Evolutionary conservation across 2,797 vertebrate species (phyloP), one percentile per base, ranked within the genome.

Genomic region (Spondyliosoma cantharus): DNA sequence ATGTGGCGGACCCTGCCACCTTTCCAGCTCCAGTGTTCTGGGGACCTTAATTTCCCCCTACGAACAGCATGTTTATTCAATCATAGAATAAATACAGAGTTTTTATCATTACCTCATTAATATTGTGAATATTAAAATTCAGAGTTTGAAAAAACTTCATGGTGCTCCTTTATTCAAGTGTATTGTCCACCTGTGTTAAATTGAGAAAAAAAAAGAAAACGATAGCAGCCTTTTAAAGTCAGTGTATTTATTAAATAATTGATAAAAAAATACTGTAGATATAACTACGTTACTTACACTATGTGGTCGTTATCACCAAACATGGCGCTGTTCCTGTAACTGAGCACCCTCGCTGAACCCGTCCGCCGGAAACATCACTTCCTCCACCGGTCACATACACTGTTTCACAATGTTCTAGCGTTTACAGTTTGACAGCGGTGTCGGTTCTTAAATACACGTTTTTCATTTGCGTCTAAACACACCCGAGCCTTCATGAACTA

Each of bases 361-460:
- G 15, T 20, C 50, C n/a, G 0, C 0, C 3, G 25, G 14, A 66
- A 29, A 71, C 82, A 15, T 83, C 76, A 61, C 19, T 37, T 77
- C 54, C 67, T 2, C 27, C 13, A 0, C 13, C 49, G 19, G 49
- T 45, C 5, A 50, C 8, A 12, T 43, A 45, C 7, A 11, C 16
- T 22, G 14, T 53, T 32, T 22, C n/a, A n/a, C 42, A 65, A 64
- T n/a, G 5, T 29, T 22, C 63, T 11, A 3, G 11, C 29, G 42
- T 54, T 20, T 4, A 46, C 19, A 54, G 37, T 69, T 70, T 71
- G 27, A 53, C 25, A 8, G 56, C 42, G 46, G 15, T 42, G 72
- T 72, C 17, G 22, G 20, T n/a, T 13, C 54, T 11, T 66, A 42
- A 58, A 64, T 13, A 13, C 1, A n/a, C 0, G 0, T 20, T 60